A percentile compares a stretch with the other conserved stretches of the same genome.
phyloP scores from a whole-genome alignment of 2,113 vertebrate genomes.

The Phoxinus phoxinus region DNA sequence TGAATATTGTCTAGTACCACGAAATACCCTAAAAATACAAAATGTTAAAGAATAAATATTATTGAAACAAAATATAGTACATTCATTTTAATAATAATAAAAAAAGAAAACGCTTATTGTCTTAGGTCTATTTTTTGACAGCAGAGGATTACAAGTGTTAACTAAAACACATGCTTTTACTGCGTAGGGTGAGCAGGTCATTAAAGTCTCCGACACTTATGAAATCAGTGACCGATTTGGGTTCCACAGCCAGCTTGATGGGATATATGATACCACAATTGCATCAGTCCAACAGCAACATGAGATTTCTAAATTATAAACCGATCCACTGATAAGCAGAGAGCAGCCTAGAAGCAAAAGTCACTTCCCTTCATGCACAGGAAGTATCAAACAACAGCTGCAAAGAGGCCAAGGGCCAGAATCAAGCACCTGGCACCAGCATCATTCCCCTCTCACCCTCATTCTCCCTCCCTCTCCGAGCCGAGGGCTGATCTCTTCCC shows the following conservation, averaged over 20 bases:
- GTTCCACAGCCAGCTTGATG: background rate
- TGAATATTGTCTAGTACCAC: background rate
- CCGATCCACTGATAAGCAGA: conserved; percentile 48
- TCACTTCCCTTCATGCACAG: conserved; percentile 62
- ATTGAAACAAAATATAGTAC: background rate
- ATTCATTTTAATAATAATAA: background rate
- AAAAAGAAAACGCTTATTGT: no score
- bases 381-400: conserved; percentile 70
- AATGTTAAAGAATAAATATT: background rate
- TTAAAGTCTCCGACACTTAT: background rate
- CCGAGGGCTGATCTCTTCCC: conserved; percentile 51
- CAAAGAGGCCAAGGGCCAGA: conserved; percentile 53
- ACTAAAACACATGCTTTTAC: background rate
- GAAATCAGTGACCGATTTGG: background rate
- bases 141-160: background rate
- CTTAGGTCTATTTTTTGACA: background rate
- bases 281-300: conserved; percentile 15
- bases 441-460: conserved; percentile 48
- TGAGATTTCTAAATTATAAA: conserved; percentile 37
- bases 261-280: background rate
- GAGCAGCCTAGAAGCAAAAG: conserved; percentile 47
- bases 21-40: background rate
- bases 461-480: conserved; percentile 46
- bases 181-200: background rate
- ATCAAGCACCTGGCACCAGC: conserved; percentile 54